Conservation (phyloP, 1,140 invertebrate species). For the Microplitis mediator region DNA sequence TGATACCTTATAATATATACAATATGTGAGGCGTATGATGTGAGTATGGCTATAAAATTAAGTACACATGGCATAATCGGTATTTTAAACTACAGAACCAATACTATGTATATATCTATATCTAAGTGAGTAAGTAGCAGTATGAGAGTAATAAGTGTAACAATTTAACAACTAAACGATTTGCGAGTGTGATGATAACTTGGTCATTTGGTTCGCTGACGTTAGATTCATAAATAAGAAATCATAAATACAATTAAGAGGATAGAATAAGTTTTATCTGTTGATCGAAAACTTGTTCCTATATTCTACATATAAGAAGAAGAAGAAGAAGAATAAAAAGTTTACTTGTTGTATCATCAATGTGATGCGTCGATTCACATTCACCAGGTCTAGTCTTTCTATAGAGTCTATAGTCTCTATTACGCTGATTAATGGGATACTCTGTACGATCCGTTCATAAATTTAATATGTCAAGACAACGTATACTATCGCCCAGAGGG, state of each 20-base stretch:
- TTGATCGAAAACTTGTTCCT: background rate
- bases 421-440: constrained; percentile 44
- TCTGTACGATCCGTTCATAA: constrained; percentile 37
- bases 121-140: no score
- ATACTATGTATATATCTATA: no score
- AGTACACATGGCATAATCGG: no score
- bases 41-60: no score
- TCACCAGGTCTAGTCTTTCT: no score
- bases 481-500: constrained; percentile 21
- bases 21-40: no score
- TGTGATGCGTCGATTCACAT: no score
- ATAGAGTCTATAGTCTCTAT: background rate
- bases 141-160: background rate
- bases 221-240: constrained; percentile 48
- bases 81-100: no score
- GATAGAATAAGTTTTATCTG: background rate
- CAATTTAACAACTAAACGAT: background rate
- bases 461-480: constrained; percentile 35
- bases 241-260: constrained; percentile 27
- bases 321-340: no score
- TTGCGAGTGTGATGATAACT: constrained; percentile 9
- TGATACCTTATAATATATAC: no score
- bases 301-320: no score
- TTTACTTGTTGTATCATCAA: no score
- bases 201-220: constrained; percentile 2